Evolutionary conservation across 2,113 vertebrate species (phyloP), one percentile per base, ranked within the genome.

Genomic region (Spheniscus mendiculus): DNA sequence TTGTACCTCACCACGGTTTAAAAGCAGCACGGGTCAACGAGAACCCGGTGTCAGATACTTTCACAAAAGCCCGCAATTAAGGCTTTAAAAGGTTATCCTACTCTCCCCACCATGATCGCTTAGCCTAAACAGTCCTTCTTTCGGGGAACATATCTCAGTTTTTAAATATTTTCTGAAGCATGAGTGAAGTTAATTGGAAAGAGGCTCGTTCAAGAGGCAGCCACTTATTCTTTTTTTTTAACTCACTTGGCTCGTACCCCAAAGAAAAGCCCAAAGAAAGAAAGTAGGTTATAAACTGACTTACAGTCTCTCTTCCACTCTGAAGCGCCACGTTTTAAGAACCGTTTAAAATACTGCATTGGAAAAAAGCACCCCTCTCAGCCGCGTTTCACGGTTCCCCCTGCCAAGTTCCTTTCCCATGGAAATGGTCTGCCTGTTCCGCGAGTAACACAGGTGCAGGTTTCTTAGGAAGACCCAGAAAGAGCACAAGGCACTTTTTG

Each of bases 391-490:
- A 32, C 17, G 1, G 52, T 29, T 86, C 36, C 6, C 90, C 76
- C 67, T 82, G 97, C 96, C 97, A 96, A 97, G 97, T 95, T 94
- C 96, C 96, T 94, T 89, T 97, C 91, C 96, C 94, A 93, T 78
- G 94, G 89, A 94, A 97, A 97, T 45, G 93, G 63, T 9, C 89
- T 47, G 83, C 89, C 96, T 93, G 91, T 71, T 96, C 89, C 0
- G 1, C 25, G 1, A 65, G 69, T 23, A 8, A 6, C 95, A 94
- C 95, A 91, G 95, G 90, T 94, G 93, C 92, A 93, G 84, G 87
- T 45, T 70, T 90, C 89, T 94, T 36, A 38, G 89, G 89, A 40
- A 95, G 93, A 4, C 86, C 71, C 92, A 78, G 66, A 93, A 66
- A 74, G 87, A 95, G 90, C 92, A 94, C 89, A 90, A 93, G 90